phyloP scores from a whole-genome alignment of 2,797 vertebrate genomes.

The Silurus lanzhouensis region DNA sequence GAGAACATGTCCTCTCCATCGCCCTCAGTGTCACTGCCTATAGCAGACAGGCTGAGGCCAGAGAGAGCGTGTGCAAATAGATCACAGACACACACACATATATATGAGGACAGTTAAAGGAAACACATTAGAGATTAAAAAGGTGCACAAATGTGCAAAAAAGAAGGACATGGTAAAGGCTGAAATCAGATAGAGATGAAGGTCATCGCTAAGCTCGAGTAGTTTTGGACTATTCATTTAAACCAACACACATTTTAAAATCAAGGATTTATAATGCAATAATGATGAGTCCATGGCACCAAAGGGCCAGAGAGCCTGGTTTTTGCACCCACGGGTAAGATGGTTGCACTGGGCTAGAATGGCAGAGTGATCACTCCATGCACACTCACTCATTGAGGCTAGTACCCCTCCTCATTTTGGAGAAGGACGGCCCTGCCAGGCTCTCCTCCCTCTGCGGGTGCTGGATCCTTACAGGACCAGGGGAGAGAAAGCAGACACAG shows the following conservation, averaged over 20 bases:
- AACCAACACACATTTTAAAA: not conserved
- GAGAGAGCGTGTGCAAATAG: slow-evolving; percentile 32
- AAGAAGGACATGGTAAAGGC: not conserved
- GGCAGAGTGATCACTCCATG: slow-evolving; percentile 48
- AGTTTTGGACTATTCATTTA: not conserved
- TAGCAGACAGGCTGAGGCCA: slow-evolving; percentile 58
- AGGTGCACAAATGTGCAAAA: not conserved
- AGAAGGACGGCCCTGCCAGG: slow-evolving; percentile 60
- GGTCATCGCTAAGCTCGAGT: not conserved
- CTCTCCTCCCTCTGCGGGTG: slow-evolving; percentile 62
- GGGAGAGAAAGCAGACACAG: slow-evolving; percentile 39
- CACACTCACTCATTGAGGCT: slow-evolving; percentile 76
- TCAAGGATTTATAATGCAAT: slow-evolving; percentile 10
- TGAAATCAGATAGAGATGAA: slow-evolving; percentile 3
- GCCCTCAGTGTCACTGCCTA: slow-evolving; percentile 56
- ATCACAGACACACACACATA: slow-evolving; percentile 26
- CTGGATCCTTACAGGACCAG: slow-evolving; percentile 54
- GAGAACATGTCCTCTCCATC: slow-evolving; percentile 50
- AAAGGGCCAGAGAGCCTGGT: slow-evolving; percentile 46
- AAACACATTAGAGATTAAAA: slow-evolving; percentile 31
- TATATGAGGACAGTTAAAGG: slow-evolving; percentile 11
- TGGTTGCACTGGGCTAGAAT: slow-evolving; percentile 45
- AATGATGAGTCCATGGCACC: slow-evolving; percentile 37
- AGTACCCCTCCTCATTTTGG: slow-evolving; percentile 69
- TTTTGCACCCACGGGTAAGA: slow-evolving; percentile 49